Conservation (phyloP, 2,888 invertebrate genomes). For the Sialis fuliginosa region DNA sequence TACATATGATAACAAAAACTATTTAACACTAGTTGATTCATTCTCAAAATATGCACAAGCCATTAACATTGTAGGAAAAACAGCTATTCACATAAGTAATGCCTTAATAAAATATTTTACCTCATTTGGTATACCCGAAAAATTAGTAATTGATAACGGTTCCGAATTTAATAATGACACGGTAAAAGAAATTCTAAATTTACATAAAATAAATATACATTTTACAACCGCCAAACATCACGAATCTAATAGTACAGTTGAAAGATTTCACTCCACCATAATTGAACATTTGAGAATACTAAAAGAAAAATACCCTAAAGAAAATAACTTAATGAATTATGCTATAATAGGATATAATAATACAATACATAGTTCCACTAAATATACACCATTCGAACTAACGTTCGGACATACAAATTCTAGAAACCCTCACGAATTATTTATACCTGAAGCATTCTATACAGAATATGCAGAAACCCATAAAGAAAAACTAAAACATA, state of each 20-base stretch:
- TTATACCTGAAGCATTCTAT: not conserved
- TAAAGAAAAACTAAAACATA: not conserved
- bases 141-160: not conserved
- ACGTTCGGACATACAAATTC: conserved; percentile 1
- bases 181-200: conserved; percentile 1
- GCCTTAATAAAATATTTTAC: not conserved
- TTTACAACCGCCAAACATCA: conserved; percentile 2
- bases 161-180: not conserved
- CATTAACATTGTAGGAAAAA: not conserved
- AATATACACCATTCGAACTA: conserved; percentile 1
- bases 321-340: not conserved
- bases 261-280: not conserved
- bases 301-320: not conserved
- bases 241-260: conserved; percentile 1
- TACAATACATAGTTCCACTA: not conserved
- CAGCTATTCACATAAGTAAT: not conserved
- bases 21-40: not conserved
- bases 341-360: conserved; percentile 2
- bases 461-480: not conserved
- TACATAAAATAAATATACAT: conserved; percentile 2
- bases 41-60: not conserved
- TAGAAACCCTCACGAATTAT: conserved; percentile 1
- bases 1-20: not conserved
- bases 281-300: conserved; percentile 1
- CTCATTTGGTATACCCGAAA: not conserved